These are phyloP conservation scores for Oligia latruncula DNA, from an alignment of 2,888 invertebrate genomes.

Conservation along the genomic window DNA sequence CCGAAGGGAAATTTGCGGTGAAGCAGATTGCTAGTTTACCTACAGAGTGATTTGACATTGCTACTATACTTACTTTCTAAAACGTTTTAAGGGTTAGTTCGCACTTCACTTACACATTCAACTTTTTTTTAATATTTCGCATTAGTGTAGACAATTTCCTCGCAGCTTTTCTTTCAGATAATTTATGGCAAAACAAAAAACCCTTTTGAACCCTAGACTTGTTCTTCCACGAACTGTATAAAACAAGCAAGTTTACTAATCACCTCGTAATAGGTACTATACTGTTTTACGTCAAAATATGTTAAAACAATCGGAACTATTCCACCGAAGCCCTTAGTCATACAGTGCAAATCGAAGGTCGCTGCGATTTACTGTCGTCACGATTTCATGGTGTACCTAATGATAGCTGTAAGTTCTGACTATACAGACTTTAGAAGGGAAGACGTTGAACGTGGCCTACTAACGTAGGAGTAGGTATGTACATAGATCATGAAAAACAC, in stretches of 20 bases:
- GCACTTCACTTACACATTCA: neutral
- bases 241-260: neutral
- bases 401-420: constrained; percentile 45
- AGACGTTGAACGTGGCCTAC: neutral
- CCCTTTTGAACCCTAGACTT: neutral
- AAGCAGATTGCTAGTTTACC: constrained; percentile 42
- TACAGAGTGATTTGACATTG: constrained; percentile 52
- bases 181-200: neutral
- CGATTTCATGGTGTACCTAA: constrained; percentile 61
- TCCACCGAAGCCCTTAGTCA: constrained; percentile 46
- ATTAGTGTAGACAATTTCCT: neutral
- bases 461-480: neutral
- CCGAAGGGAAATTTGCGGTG: constrained; percentile 57
- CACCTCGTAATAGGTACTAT: neutral
- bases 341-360: constrained; percentile 60
- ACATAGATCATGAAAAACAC: neutral
- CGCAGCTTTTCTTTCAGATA: neutral
- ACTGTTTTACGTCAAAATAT: constrained; percentile 10
- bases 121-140: neutral
- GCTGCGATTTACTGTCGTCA: constrained; percentile 51
- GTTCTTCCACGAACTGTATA: neutral
- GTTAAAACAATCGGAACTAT: constrained; percentile 31
- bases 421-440: constrained; percentile 58
- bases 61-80: constrained; percentile 50
- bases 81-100: neutral